A percentile compares a stretch with the other conserved stretches of the same genome.
These are phyloP conservation scores for Eupeodes corollae DNA, from an alignment of 1,140 invertebrate species.

Conservation along the genomic window DNA sequence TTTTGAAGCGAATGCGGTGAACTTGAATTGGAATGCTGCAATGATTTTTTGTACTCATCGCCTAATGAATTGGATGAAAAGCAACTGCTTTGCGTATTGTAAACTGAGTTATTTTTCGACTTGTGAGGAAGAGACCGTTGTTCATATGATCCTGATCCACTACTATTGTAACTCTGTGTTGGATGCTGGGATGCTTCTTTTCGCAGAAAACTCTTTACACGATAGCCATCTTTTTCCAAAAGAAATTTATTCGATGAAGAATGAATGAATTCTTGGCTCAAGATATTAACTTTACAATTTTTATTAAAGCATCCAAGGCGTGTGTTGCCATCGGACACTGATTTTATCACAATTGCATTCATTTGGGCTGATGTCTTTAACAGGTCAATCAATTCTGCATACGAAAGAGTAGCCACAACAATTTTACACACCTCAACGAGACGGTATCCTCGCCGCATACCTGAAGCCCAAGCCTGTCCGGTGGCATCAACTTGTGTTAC, in stretches of 20 bases:
- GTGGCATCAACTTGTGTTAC: constrained; percentile 86
- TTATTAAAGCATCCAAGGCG: constrained; percentile 55
- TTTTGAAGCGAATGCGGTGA: no score
- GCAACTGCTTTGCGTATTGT: no score
- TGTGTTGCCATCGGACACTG: constrained; percentile 19
- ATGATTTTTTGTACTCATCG: no score
- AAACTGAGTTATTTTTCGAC: no score
- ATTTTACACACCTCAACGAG: constrained; percentile 89
- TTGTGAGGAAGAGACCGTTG: no score
- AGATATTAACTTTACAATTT: constrained; percentile 49
- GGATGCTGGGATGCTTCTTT: neutral
- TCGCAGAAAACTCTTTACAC: no score
- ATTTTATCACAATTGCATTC: constrained; percentile 63
- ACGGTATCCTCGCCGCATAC: constrained; percentile 74
- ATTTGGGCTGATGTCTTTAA: constrained; percentile 81
- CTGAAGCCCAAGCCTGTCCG: constrained; percentile 80
- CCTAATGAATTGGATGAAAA: no score
- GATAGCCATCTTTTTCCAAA: no score
- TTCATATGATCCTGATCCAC: no score
- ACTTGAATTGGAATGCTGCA: no score
- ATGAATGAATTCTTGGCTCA: no score
- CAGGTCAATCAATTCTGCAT: constrained; percentile 90
- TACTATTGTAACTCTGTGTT: neutral
- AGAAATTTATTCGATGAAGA: no score
- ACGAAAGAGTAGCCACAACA: constrained; percentile 76